phyloP scores from a whole-genome alignment of 2,113 vertebrate genomes.

The Rhabdomys dilectus region DNA sequence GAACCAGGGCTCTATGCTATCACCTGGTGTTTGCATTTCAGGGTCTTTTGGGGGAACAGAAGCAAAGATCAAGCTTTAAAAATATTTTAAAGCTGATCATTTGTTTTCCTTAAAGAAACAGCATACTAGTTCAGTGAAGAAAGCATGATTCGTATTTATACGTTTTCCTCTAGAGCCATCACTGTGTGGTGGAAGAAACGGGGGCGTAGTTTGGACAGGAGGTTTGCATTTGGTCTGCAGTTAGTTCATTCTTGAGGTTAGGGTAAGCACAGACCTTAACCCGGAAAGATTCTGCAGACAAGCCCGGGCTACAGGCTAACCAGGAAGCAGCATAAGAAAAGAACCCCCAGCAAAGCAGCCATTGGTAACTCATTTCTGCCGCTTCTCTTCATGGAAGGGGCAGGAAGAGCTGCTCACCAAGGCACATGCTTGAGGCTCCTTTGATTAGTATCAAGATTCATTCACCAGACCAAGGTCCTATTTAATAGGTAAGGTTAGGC shows the following conservation, averaged over 20 bases:
- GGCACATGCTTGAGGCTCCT: not conserved
- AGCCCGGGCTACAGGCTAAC: not conserved
- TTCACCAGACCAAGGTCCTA: too few species aligned
- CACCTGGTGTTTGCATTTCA: rapidly evolving
- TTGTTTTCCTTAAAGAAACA: not conserved
- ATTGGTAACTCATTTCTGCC: not conserved
- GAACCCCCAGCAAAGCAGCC: not conserved
- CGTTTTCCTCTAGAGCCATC: not conserved
- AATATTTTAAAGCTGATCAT: not conserved
- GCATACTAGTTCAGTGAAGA: not conserved
- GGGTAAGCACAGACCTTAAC: not conserved
- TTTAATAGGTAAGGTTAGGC: not conserved
- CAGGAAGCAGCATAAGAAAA: not conserved
- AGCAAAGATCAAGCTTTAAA: not conserved
- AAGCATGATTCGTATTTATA: not conserved
- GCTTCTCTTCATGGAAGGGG: not conserved
- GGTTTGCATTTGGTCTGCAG: not conserved
- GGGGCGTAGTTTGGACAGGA: not conserved
- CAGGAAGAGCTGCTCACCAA: not conserved
- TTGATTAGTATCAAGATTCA: not conserved
- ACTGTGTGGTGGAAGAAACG: not conserved
- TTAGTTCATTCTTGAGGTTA: not conserved
- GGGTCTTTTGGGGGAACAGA: not conserved
- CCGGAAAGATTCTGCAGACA: not conserved
- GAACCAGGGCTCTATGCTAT: not conserved